Percentiles rank a stretch among this genome's conserved stretches.
phyloP scores from a whole-genome alignment of 2,113 vertebrate genomes.

The Plotosus lineatus region DNA sequence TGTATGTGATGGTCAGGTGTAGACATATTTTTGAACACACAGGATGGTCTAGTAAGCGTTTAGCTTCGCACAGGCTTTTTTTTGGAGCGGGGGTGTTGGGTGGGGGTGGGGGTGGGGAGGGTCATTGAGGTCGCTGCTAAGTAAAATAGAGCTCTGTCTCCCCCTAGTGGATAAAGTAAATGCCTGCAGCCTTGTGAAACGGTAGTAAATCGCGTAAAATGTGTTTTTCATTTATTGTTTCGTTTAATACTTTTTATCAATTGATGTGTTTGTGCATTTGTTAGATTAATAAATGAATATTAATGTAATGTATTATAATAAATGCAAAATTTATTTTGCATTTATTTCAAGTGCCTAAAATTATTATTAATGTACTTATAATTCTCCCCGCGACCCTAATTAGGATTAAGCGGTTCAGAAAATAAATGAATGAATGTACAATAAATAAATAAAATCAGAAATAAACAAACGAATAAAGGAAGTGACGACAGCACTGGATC shows the following conservation, averaged over 20 bases:
- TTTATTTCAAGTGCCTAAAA: neutral
- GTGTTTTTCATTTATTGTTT: neutral
- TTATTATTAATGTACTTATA: no score
- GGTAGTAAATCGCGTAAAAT: neutral
- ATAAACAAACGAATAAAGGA: neutral
- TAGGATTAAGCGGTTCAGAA: no score
- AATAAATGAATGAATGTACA: neutral
- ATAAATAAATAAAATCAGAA: neutral
- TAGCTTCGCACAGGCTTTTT: neutral
- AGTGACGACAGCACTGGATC: conserved; percentile 16
- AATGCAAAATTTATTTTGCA: neutral
- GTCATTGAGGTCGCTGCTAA: no score
- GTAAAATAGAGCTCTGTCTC: conserved; percentile 9
- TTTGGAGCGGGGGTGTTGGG: no score
- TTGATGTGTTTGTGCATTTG: no score
- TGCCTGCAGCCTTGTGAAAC: neutral
- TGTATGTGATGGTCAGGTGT: neutral
- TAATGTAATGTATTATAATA: no score
- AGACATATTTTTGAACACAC: neutral
- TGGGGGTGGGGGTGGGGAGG: no score
- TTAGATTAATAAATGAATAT: no score
- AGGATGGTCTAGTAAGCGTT: neutral
- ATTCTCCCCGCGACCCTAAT: no score
- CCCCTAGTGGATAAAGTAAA: neutral
- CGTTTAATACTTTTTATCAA: neutral